Conservation (phyloP, 2,797 vertebrate species). For the Euphonia xanthogaster region DNA sequence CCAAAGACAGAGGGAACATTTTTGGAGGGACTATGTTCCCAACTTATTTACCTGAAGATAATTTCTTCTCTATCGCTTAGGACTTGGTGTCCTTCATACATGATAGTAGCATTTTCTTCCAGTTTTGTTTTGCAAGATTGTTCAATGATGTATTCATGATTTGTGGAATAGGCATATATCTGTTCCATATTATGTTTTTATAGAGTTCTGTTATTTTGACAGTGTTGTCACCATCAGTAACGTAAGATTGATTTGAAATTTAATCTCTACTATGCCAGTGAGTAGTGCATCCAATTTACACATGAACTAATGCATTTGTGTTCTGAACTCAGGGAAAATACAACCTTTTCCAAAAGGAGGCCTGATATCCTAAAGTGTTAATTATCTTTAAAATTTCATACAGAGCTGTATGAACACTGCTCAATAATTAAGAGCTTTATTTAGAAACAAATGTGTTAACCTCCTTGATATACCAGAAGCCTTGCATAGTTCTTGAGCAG, state of each 20-base stretch:
- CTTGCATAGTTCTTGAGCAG: neutral
- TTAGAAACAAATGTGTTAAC: neutral
- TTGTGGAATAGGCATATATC: neutral
- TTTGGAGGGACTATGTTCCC: neutral
- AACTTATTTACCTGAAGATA: neutral
- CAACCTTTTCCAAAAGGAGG: neutral
- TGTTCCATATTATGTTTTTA: neutral
- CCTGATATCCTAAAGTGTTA: neutral
- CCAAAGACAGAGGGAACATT: neutral
- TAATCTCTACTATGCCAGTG: neutral
- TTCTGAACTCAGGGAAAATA: neutral
- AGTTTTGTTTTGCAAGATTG: neutral
- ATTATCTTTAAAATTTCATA: neutral
- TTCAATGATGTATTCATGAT: neutral
- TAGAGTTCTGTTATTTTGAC: slow-evolving; percentile 4
- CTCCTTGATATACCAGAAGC: neutral
- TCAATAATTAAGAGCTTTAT: slow-evolving; percentile 2
- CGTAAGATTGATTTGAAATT: neutral
- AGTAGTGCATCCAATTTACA: neutral
- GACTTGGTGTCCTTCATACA: neutral
- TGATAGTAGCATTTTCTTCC: neutral
- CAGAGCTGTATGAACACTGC: neutral
- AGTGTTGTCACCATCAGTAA: neutral
- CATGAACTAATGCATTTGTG: neutral
- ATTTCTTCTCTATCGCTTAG: neutral